phyloP scores from a whole-genome alignment of 2,113 vertebrate genomes.

The Misgurnus anguillicaudatus region DNA sequence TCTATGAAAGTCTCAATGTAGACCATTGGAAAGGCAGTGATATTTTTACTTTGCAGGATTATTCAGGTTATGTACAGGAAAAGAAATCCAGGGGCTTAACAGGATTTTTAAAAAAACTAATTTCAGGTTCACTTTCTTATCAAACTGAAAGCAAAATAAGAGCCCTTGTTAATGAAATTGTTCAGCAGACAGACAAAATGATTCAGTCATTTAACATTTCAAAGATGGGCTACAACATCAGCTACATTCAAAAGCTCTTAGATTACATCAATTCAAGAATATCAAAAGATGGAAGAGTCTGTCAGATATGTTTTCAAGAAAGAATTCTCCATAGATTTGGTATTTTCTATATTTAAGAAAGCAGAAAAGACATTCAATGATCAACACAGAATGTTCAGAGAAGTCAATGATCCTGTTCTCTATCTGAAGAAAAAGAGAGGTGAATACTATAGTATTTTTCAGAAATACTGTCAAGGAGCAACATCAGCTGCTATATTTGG shows the following conservation, averaged over 20 bases:
- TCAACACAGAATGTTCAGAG: constrained; percentile 61
- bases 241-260: constrained; percentile 58
- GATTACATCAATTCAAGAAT: constrained; percentile 37
- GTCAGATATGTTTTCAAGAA: constrained; percentile 48
- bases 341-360: constrained; percentile 60
- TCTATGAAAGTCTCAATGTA: neutral
- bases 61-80: neutral
- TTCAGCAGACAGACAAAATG: neutral
- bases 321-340: constrained; percentile 57
- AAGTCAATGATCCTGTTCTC: constrained; percentile 56
- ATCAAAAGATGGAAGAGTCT: neutral
- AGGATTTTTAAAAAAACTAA: neutral
- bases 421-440: constrained; percentile 66
- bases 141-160: neutral
- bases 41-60: neutral
- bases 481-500: constrained; percentile 66
- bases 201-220: neutral
- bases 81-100: neutral
- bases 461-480: constrained; percentile 65
- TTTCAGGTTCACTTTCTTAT: neutral
- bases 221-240: constrained; percentile 25
- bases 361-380: constrained; percentile 54
- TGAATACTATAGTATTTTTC: constrained; percentile 70
- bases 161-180: neutral
- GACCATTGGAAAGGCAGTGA: neutral